Evolutionary conservation across 2,888 invertebrate species (phyloP).

Genomic region (Melanostoma scalare): DNA sequence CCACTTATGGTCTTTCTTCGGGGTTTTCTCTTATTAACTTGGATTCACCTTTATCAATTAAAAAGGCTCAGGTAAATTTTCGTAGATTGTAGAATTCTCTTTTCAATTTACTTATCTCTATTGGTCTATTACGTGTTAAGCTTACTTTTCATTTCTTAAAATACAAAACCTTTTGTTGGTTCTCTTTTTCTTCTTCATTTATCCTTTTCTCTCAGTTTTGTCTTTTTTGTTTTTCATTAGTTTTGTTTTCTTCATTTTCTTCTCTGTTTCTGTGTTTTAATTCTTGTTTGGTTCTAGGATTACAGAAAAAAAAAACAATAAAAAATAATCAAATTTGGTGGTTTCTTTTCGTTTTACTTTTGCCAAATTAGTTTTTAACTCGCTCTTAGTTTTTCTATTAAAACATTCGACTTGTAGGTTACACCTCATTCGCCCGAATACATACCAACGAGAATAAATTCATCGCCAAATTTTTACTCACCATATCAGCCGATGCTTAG

Average conservation of each 20-base stretch:
- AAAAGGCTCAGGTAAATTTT: conserved; percentile 81
- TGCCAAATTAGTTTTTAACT: conserved; percentile 68
- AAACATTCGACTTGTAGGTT: conserved; percentile 82
- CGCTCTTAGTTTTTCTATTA: conserved; percentile 73
- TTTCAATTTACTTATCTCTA: conserved; percentile 25
- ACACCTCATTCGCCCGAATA: conserved; percentile 83
- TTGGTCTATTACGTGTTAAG: background rate
- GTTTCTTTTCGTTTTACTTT: conserved; percentile 50
- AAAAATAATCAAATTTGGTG: conserved; percentile 55
- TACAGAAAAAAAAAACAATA: conserved; percentile 27
- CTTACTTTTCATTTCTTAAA: background rate
- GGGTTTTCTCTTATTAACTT: conserved; percentile 80
- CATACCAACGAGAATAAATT: conserved; percentile 82
- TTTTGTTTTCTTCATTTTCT: conserved; percentile 20
- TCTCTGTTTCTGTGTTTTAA: conserved; percentile 17
- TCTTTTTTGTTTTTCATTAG: conserved; percentile 11
- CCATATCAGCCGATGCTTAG: conserved; percentile 80
- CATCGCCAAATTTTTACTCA: conserved; percentile 81
- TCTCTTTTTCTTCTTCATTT: conserved; percentile 1
- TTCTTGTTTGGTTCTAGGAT: conserved; percentile 7
- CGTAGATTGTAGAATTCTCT: conserved; percentile 47
- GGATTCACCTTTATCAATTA: conserved; percentile 81
- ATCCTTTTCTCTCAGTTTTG: conserved; percentile 19
- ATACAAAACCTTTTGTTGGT: conserved; percentile 25
- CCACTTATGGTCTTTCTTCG: conserved; percentile 80